Base-by-base conservation (phyloP, 2,797 vertebrate species). In the Galaxias olidus region DNA sequence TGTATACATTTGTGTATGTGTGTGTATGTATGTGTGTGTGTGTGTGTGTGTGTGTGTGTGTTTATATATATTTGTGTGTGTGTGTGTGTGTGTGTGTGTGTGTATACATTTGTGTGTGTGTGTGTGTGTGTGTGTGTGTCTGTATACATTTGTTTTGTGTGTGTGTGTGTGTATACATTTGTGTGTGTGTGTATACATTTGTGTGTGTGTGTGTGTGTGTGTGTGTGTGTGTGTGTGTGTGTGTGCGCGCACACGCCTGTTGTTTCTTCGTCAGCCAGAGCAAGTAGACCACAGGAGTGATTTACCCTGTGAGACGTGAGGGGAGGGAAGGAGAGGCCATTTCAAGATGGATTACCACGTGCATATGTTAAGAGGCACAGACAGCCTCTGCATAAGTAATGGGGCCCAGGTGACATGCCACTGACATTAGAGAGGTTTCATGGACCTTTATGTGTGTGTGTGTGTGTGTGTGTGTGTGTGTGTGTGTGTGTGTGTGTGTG, bases 351-450 rank as follows among this genome's bases (percentile, higher is more conserved):
- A 86, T 85, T 77, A 85, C 79, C 65, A 71, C 70, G 71, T 71
- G 74, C 61, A 61, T 68, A 86, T 30, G 77, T 83, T 86, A 85
- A 90, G 81, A 82, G 60, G 78, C 71, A 84, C 71, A 73, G 87
- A 84, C 87, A 75, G 66, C 46, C 60, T 70, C 62, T 52, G 70
- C 57, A 86, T 91, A 70, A 90, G 90, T 91, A 89, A 90, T 90
- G 84, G 76, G 90, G 83, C 70, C n/a, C 59, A 48, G 57, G 75
- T 79, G 80, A 85, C 87, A 86, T 87, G 86, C 82, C 74, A 76
- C 66, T 83, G 81, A 89, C 87, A 89, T 85, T 83, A 78, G 60
- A 63, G 82, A 78, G 69, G 68, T 73, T 75, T 83, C 75, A 78
- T 48, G 68, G 86, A 77, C 87, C 79, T 75, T 82, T 55, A 17